Conservation (phyloP, 2,888 invertebrate genomes). For the Archips crataeganus region DNA sequence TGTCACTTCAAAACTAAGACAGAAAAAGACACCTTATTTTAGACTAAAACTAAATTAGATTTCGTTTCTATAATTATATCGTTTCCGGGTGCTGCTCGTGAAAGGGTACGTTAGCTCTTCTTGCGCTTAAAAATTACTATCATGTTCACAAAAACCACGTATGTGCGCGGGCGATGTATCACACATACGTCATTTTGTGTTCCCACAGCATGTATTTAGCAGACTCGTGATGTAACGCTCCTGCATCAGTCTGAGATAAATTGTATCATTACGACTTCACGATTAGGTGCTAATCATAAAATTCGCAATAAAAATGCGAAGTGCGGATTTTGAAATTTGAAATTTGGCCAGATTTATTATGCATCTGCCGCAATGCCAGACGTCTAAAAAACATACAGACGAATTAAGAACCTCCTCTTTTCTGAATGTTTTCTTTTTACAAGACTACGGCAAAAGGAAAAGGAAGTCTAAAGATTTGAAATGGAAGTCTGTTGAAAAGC, state of each 20-base stretch:
- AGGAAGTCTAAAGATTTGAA: no score
- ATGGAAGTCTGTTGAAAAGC: no score
- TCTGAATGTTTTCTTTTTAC: no score
- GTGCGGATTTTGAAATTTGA: slow-evolving; percentile 12
- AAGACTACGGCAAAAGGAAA: no score
- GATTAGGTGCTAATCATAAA: slow-evolving; percentile 33
- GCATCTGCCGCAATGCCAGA: no score
- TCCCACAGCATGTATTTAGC: background rate
- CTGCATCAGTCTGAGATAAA: slow-evolving; percentile 15
- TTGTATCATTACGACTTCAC: slow-evolving; percentile 29
- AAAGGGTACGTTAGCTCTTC: slow-evolving; percentile 37
- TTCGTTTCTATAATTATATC: slow-evolving; percentile 23
- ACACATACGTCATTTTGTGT: background rate
- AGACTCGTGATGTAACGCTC: slow-evolving; percentile 12
- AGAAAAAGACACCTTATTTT: slow-evolving; percentile 2
- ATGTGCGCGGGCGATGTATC: background rate
- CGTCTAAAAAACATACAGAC: no score
- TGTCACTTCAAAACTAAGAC: background rate
- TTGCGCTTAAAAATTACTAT: slow-evolving; percentile 3
- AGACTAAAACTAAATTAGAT: slow-evolving; percentile 14
- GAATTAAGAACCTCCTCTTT: no score
- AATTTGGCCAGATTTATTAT: background rate
- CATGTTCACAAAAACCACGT: background rate
- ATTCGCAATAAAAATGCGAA: slow-evolving; percentile 30
- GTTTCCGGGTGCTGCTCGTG: slow-evolving; percentile 36